phyloP scores from a whole-genome alignment of 2,888 invertebrate genomes.

The Ceriagrion tenellum region DNA sequence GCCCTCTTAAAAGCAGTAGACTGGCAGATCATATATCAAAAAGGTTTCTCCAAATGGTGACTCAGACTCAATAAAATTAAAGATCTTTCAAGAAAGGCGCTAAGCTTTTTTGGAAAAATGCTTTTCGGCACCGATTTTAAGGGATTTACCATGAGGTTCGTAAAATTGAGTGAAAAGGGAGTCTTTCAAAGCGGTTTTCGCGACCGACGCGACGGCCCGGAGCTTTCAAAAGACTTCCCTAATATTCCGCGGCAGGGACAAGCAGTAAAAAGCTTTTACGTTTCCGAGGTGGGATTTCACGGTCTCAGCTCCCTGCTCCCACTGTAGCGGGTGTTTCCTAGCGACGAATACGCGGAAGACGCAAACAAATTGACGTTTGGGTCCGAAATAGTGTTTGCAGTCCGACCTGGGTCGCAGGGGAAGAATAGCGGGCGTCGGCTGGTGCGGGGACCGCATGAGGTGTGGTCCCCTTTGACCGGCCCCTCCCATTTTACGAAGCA shows the following conservation, averaged over 20 bases:
- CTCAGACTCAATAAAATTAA: neutral
- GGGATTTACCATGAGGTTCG: no score
- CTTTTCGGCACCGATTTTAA: no score
- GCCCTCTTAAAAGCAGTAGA: no score
- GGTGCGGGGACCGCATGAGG: no score
- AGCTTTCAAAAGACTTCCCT: neutral
- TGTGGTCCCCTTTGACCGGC: no score
- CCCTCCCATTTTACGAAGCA: no score
- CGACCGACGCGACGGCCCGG: neutral
- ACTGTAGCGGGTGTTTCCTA: neutral
- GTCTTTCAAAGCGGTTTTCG: neutral
- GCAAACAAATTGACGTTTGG: neutral
- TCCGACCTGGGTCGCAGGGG: neutral
- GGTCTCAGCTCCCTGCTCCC: neutral
- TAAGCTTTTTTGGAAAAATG: no score
- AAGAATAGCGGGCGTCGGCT: neutral
- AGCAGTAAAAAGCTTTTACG: neutral
- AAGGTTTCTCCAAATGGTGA: no score
- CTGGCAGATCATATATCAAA: no score
- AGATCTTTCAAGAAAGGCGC: neutral
- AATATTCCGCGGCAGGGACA: neutral
- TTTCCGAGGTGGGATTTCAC: neutral
- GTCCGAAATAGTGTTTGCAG: neutral
- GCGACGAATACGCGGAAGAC: no score
- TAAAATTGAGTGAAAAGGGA: neutral